These are phyloP conservation scores for Pollimyrus isidori DNA, from an alignment of 2,113 vertebrate genomes.

Conservation along the genomic window DNA sequence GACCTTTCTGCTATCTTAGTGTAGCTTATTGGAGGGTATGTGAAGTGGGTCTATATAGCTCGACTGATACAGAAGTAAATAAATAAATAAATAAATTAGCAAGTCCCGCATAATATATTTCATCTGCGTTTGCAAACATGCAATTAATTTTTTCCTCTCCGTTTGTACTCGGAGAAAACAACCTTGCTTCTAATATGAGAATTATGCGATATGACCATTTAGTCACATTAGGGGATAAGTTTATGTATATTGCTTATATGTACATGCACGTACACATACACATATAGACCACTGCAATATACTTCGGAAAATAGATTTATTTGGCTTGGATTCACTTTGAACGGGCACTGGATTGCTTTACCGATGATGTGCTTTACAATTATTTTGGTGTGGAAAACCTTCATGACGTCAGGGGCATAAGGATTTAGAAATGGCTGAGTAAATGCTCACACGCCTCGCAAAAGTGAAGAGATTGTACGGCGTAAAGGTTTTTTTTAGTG, in stretches of 20 bases:
- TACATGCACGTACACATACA: not conserved
- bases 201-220: not conserved
- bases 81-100: not conserved
- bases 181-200: not conserved
- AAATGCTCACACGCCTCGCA: not conserved
- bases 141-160: not conserved
- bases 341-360: not conserved
- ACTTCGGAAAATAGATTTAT: not conserved
- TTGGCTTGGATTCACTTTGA: not conserved
- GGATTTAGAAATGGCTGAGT: not conserved
- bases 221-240: not conserved
- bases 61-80: not conserved
- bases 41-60: not conserved
- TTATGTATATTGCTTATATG: not conserved
- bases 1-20: constrained; percentile 20
- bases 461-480: not conserved
- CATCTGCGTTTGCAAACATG: not conserved
- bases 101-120: not conserved
- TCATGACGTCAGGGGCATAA: not conserved
- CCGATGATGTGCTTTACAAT: constrained; percentile 24
- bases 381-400: constrained; percentile 9
- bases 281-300: not conserved
- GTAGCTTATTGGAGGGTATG: constrained; percentile 1
- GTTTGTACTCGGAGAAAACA: not conserved
- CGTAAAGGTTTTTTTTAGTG: not conserved